phyloP scores from a whole-genome alignment of 2,888 invertebrate genomes.

The Agriopis marginaria region DNA sequence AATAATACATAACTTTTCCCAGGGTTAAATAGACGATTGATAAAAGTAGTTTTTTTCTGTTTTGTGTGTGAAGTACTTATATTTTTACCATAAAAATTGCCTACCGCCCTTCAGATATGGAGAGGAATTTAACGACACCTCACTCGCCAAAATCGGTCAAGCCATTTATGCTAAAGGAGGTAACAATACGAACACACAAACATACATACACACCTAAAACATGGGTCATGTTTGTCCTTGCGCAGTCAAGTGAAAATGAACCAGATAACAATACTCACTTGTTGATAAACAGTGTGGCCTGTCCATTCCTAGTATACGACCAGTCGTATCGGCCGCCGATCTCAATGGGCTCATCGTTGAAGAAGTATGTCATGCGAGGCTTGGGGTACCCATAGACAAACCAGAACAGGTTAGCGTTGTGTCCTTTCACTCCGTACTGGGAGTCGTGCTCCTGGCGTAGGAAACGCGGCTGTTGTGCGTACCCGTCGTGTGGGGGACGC shows the following conservation, averaged over 20 bases:
- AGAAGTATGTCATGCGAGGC: constrained; percentile 96
- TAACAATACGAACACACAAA: no score
- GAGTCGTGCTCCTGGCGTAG: constrained; percentile 94
- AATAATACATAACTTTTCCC: no score
- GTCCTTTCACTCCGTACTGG: constrained; percentile 96
- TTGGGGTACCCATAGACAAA: constrained; percentile 98
- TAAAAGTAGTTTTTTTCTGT: no score
- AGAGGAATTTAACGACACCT: no score
- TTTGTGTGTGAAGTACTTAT: no score
- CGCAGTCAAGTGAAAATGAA: not conserved
- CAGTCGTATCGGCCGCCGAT: constrained; percentile 94
- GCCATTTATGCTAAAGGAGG: no score
- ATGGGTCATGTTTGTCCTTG: no score
- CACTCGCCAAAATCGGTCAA: no score
- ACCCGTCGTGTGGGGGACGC: constrained; percentile 94
- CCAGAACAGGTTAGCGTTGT: constrained; percentile 96
- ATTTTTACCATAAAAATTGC: no score
- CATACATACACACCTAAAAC: no score
- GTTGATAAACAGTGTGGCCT: constrained; percentile 95
- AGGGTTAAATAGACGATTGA: no score
- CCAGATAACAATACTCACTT: constrained; percentile 83
- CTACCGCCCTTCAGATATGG: no score
- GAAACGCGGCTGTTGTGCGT: constrained; percentile 94
- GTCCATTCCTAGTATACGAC: constrained; percentile 95
- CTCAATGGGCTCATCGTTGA: constrained; percentile 93